Conservation (phyloP, 2,113 vertebrate species). For the Natator depressus region DNA sequence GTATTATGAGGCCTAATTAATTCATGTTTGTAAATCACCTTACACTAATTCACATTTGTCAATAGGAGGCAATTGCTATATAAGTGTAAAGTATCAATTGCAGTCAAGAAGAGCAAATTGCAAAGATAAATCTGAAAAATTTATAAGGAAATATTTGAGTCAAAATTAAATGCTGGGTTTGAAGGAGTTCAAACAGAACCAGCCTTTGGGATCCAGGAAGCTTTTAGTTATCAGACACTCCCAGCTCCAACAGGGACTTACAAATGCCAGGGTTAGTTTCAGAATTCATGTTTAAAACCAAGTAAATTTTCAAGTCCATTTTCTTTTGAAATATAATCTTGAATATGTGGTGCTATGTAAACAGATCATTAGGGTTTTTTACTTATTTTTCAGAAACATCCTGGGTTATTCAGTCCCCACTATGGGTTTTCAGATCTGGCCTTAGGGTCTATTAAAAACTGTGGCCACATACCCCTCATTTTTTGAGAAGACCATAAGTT, state of each 20-base stretch:
- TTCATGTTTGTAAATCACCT: background rate
- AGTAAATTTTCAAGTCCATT: constrained; percentile 36
- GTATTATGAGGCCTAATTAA: background rate
- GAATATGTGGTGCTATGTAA: constrained; percentile 1
- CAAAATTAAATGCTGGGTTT: background rate
- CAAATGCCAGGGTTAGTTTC: background rate
- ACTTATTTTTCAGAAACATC: constrained; percentile 14
- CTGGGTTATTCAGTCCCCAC: background rate
- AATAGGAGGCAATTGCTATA: accelerated
- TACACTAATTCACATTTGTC: background rate
- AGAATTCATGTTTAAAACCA: background rate
- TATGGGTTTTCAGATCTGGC: background rate
- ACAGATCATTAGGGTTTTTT: constrained; percentile 37
- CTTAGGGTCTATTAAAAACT: background rate
- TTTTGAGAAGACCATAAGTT: background rate
- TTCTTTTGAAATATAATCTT: constrained; percentile 19
- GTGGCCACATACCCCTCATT: background rate
- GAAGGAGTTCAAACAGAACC: background rate
- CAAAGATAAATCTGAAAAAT: background rate
- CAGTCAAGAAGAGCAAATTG: background rate
- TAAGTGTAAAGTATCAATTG: background rate
- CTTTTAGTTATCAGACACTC: background rate
- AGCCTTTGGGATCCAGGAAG: background rate
- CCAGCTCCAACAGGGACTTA: background rate
- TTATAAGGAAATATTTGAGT: background rate